Evolutionary conservation across 2,888 invertebrate genomes (phyloP).

Genomic region (Matsumyia berberina): DNA sequence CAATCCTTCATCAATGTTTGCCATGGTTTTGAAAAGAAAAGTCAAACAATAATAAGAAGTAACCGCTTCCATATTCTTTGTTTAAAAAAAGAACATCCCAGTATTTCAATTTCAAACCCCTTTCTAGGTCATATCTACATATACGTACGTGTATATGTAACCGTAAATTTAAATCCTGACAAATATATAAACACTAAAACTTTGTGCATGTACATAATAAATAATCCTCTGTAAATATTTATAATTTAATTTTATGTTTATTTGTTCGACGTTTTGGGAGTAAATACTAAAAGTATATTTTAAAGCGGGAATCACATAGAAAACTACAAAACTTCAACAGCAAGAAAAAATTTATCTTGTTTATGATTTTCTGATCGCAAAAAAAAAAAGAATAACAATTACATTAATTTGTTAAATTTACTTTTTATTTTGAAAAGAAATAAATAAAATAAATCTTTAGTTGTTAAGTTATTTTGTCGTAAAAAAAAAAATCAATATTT

Average conservation of each 20-base stretch:
- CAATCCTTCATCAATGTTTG: not conserved
- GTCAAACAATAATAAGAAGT: not conserved
- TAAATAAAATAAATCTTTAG: slow-evolving; percentile 38
- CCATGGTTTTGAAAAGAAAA: not conserved
- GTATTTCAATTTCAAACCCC: slow-evolving; percentile 37
- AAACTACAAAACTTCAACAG: not conserved
- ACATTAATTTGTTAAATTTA: slow-evolving; percentile 54
- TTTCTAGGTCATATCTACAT: slow-evolving; percentile 15
- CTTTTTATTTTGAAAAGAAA: slow-evolving; percentile 30
- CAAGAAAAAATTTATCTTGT: slow-evolving; percentile 5
- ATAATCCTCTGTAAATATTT: slow-evolving; percentile 51
- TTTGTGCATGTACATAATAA: slow-evolving; percentile 11
- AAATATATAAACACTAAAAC: slow-evolving; percentile 2
- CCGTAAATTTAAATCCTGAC: not conserved
- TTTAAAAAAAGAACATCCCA: slow-evolving; percentile 32
- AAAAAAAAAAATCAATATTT: slow-evolving; percentile 34
- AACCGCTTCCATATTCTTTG: not conserved
- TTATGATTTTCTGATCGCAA: slow-evolving; percentile 24
- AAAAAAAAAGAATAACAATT: slow-evolving; percentile 47
- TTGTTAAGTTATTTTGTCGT: slow-evolving; percentile 63
- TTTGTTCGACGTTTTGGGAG: slow-evolving; percentile 24
- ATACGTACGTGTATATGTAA: not conserved
- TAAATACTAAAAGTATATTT: not conserved
- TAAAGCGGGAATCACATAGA: not conserved
- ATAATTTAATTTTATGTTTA: slow-evolving; percentile 31